phyloP scores from a whole-genome alignment of 2,888 invertebrate genomes.

The Allolobophora icterica region DNA sequence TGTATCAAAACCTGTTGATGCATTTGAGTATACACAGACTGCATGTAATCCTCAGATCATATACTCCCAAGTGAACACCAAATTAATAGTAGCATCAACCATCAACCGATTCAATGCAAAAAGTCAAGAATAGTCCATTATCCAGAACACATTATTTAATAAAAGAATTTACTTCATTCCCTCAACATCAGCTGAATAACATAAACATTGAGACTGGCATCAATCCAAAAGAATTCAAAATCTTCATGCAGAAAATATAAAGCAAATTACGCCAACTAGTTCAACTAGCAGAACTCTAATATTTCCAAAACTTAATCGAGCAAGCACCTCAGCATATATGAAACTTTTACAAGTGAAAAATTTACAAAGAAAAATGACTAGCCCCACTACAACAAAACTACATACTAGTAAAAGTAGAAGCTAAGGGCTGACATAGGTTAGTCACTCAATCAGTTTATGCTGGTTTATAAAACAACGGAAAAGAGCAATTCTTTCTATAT shows the following conservation, averaged over 20 bases:
- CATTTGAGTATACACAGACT: neutral
- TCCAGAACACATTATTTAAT: neutral
- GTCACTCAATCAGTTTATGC: neutral
- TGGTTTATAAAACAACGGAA: neutral
- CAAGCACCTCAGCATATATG: neutral
- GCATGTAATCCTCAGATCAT: neutral
- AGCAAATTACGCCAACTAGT: neutral
- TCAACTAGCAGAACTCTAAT: neutral
- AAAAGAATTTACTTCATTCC: neutral
- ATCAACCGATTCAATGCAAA: too few species aligned
- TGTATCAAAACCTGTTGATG: neutral
- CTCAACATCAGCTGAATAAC: neutral
- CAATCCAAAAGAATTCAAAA: neutral
- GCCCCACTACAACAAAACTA: neutral
- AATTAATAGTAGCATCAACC: neutral
- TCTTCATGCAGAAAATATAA: neutral
- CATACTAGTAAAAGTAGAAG: neutral
- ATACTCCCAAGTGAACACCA: neutral
- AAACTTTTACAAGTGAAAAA: neutral
- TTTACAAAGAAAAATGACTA: neutral
- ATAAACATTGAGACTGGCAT: slow-evolving; percentile 14
- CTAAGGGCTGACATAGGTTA: neutral
- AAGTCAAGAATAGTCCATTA: neutral
- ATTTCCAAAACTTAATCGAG: neutral
- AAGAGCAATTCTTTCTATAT: slow-evolving; percentile 9